phyloP scores from a whole-genome alignment of 2,797 vertebrate genomes.

The Pseudocheirus occidentalis region DNA sequence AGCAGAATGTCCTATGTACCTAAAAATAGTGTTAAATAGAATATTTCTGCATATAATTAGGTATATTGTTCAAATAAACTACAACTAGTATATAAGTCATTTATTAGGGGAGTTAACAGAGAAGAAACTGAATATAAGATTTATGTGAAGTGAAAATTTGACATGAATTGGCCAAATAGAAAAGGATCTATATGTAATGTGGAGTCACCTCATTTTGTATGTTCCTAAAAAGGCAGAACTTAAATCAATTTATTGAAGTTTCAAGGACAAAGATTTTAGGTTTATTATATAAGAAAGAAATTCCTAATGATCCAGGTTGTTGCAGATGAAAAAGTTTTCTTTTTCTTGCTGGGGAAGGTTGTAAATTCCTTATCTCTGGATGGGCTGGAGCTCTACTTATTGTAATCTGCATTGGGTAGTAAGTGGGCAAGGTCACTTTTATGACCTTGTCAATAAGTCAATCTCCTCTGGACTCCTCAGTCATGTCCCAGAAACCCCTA shows the following conservation, averaged over 20 bases:
- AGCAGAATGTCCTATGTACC: neutral
- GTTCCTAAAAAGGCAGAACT: neutral
- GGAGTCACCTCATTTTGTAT: neutral
- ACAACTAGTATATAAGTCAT: neutral
- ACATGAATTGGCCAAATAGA: neutral
- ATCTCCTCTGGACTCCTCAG: neutral
- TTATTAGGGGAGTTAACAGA: neutral
- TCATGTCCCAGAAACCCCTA: neutral
- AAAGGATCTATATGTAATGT: neutral
- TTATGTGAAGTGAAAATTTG: neutral
- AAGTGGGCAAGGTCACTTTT: neutral
- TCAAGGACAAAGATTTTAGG: neutral
- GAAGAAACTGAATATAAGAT: neutral
- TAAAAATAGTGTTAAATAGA: neutral
- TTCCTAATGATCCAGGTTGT: neutral
- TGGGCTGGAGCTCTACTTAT: neutral
- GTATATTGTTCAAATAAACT: neutral
- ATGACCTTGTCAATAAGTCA: neutral
- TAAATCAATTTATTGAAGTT: neutral
- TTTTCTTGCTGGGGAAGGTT: neutral
- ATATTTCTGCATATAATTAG: neutral
- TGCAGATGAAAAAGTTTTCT: neutral
- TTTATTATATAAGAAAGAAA: neutral
- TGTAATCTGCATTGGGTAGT: neutral
- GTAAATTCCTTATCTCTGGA: neutral